These are phyloP conservation scores for Hyphantria cunea DNA, from an alignment of 1,140 invertebrate species.

Conservation along the genomic window DNA sequence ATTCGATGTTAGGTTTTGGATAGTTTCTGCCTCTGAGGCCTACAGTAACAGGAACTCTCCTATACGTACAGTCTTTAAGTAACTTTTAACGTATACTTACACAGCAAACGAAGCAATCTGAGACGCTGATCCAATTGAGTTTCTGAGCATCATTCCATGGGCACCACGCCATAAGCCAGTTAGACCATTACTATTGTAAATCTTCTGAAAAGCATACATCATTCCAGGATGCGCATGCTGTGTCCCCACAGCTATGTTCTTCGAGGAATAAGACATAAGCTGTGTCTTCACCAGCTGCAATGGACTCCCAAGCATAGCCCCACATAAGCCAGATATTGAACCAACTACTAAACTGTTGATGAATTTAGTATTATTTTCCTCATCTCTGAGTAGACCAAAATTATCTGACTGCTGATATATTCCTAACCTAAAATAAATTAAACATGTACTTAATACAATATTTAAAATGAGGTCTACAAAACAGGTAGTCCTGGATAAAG, in stretches of 20 bases:
- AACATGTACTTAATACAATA: too few species aligned
- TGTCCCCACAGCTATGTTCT: slow-evolving; percentile 92
- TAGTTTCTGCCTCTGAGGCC: too few species aligned
- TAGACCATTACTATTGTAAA: slow-evolving; percentile 89
- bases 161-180: slow-evolving; percentile 90
- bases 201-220: slow-evolving; percentile 84
- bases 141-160: slow-evolving; percentile 83
- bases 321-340: slow-evolving; percentile 67
- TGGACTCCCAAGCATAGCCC: slow-evolving; percentile 83
- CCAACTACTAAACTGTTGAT: slow-evolving; percentile 74
- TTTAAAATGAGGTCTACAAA: too few species aligned
- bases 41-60: too few species aligned
- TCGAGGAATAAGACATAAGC: slow-evolving; percentile 90
- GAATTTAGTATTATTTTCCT: slow-evolving; percentile 68
- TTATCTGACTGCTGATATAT: slow-evolving; percentile 80
- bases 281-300: slow-evolving; percentile 95
- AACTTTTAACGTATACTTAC: slow-evolving; percentile 50
- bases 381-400: slow-evolving; percentile 69
- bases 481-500: too few species aligned
- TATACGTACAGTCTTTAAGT: too few species aligned
- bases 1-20: too few species aligned
- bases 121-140: slow-evolving; percentile 82
- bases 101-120: slow-evolving; percentile 75
- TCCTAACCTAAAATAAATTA: slow-evolving; percentile 67
- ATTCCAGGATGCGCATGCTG: slow-evolving; percentile 91